These are phyloP conservation scores for Mobula birostris DNA, from an alignment of 2,113 vertebrate genomes.

Conservation along the genomic window DNA sequence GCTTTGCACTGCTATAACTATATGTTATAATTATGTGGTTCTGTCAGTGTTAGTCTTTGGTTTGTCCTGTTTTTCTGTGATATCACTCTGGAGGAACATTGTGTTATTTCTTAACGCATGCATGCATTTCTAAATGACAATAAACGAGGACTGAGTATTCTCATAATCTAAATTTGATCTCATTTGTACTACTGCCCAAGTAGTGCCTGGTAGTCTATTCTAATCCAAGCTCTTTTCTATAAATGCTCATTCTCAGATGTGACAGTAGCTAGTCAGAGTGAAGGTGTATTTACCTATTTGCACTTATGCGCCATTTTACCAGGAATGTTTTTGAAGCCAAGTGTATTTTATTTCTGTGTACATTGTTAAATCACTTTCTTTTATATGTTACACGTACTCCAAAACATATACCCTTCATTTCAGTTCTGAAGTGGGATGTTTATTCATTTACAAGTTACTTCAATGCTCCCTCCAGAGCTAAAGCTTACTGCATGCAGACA, in stretches of 20 bases:
- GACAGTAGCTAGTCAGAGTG: not conserved
- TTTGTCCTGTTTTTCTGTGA: too few relatives aligned
- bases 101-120: too few relatives aligned
- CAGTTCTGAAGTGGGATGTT: not conserved
- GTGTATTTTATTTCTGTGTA: not conserved
- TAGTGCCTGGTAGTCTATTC: not conserved
- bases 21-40: too few relatives aligned
- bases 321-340: not conserved
- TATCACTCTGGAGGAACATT: too few relatives aligned
- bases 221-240: not conserved
- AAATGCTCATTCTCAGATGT: not conserved
- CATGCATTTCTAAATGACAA: too few relatives aligned
- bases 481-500: not conserved
- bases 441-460: not conserved
- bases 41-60: too few relatives aligned
- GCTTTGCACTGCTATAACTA: too few relatives aligned
- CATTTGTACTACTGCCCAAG: too few relatives aligned
- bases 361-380: not conserved
- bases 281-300: not conserved
- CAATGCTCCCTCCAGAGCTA: not conserved
- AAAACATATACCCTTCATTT: not conserved
- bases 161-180: too few relatives aligned
- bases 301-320: not conserved
- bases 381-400: not conserved
- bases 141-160: too few relatives aligned